These are phyloP conservation scores for Julus scanicus DNA, from an alignment of 2,888 invertebrate species.

Conservation along the genomic window DNA sequence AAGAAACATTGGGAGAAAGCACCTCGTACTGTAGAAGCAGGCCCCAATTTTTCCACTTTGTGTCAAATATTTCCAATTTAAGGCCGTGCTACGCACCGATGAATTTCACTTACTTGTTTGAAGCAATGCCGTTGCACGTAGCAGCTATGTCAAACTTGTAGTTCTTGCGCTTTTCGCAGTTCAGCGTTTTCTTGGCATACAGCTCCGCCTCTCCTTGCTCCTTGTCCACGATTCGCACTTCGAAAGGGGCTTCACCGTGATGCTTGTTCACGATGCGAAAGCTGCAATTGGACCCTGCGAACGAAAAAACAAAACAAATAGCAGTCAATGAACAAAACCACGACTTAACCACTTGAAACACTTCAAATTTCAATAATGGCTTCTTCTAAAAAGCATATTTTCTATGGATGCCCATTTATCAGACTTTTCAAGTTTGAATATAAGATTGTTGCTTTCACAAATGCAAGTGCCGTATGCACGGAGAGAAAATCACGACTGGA, in stretches of 20 bases:
- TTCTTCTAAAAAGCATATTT: too few relatives aligned
- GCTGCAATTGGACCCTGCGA: constrained; percentile 81
- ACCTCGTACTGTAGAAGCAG: neutral
- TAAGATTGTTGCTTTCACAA: too few relatives aligned
- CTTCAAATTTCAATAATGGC: too few relatives aligned
- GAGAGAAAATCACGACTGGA: too few relatives aligned
- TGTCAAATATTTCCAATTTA: constrained; percentile 31
- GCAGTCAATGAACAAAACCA: neutral
- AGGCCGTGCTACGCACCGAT: neutral
- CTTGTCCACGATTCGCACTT: constrained; percentile 71
- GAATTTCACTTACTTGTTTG: constrained; percentile 74
- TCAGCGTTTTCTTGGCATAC: constrained; percentile 83
- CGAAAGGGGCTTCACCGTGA: constrained; percentile 93
- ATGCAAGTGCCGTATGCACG: too few relatives aligned
- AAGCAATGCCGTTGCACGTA: constrained; percentile 87
- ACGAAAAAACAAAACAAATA: neutral
- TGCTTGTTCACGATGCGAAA: constrained; percentile 92
- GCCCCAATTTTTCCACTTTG: neutral
- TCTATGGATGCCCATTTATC: too few relatives aligned
- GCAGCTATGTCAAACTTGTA: constrained; percentile 97
- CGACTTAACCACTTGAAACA: neutral
- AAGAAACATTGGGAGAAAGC: neutral
- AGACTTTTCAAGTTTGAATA: too few relatives aligned
- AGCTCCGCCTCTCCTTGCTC: constrained; percentile 80
- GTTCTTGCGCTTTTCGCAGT: constrained; percentile 92